A percentile compares a stretch with the other conserved stretches of the same genome.
These are phyloP conservation scores for Enteromius radiatus DNA, from an alignment of 2,797 vertebrate species.

Conservation along the genomic window DNA sequence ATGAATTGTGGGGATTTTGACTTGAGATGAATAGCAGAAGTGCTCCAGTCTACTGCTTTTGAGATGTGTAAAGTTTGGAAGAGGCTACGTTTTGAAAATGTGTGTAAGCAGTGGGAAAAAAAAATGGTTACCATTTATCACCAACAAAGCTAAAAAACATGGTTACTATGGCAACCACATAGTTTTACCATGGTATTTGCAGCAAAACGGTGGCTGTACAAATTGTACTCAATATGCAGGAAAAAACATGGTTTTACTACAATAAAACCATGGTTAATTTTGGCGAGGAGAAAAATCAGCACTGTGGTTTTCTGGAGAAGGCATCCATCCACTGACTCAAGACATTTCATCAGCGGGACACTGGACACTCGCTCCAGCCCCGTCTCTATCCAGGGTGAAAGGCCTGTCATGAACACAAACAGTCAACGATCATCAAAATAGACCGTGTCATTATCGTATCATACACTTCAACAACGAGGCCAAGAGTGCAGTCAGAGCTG, in stretches of 20 bases:
- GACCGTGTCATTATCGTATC: neutral
- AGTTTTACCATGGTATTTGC: no score
- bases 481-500: neutral
- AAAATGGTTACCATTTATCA: no score
- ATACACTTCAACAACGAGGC: neutral
- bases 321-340: neutral
- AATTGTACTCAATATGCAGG: no score
- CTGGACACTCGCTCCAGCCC: neutral
- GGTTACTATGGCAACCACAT: no score
- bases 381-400: neutral
- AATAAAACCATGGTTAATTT: no score
- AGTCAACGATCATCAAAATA: neutral
- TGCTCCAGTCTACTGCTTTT: neutral
- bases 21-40: neutral
- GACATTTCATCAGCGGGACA: neutral
- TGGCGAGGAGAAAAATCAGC: no score
- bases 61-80: no score
- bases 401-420: neutral
- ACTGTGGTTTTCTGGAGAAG: neutral
- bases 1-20: neutral
- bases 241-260: no score
- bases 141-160: no score
- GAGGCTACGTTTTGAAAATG: no score
- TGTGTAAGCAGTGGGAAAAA: no score
- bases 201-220: no score